phyloP scores from a whole-genome alignment of 2,797 vertebrate genomes.

The Esox lucius region DNA sequence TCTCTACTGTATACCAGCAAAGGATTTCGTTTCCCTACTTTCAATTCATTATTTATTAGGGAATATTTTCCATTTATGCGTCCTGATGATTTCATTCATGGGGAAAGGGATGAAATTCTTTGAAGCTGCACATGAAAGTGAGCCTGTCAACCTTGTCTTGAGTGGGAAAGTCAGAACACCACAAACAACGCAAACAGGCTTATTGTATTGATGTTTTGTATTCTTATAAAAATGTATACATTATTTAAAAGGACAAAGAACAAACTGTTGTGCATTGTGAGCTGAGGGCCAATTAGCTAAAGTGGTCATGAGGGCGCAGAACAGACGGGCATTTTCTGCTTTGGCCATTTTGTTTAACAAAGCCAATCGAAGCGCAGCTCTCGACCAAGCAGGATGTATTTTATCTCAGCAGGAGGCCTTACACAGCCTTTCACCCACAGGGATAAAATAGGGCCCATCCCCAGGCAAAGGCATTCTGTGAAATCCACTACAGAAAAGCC shows the following conservation, averaged over 20 bases:
- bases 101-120: neutral
- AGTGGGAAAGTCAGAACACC: conserved; percentile 1
- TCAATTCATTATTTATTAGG: neutral
- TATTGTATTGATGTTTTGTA: neutral
- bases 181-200: neutral
- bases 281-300: conserved; percentile 23
- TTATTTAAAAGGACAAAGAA: conserved; percentile 7
- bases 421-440: conserved; percentile 49
- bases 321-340: conserved; percentile 40
- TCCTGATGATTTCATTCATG: neutral
- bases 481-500: conserved; percentile 28
- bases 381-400: conserved; percentile 55
- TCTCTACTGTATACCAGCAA: neutral
- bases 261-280: neutral
- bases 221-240: neutral
- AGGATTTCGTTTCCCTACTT: neutral
- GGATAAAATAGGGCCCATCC: neutral
- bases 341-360: conserved; percentile 58
- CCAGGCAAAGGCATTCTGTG: conserved; percentile 16
- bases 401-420: conserved; percentile 68
- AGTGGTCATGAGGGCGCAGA: conserved; percentile 2
- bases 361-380: conserved; percentile 55
- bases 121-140: conserved; percentile 1
- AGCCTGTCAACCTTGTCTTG: neutral
- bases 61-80: neutral